phyloP scores from a whole-genome alignment of 2,888 invertebrate genomes.

The Uloborus plumipes region DNA sequence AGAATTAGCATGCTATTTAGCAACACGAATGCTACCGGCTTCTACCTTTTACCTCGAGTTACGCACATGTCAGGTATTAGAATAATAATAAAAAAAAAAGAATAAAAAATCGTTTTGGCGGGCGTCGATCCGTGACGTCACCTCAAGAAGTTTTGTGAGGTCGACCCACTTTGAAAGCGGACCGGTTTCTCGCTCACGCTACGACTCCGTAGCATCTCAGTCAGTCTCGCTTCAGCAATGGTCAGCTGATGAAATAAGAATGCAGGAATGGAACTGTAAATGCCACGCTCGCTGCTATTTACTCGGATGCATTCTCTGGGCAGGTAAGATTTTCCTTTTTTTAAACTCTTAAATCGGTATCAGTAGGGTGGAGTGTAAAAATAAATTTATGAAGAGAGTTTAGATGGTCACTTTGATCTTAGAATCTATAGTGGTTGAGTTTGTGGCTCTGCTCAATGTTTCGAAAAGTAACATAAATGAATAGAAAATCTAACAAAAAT shows the following conservation, averaged over 20 bases:
- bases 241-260: slow-evolving; percentile 59
- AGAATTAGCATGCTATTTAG: no score
- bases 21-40: no score
- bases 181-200: slow-evolving; percentile 38
- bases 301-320: not conserved
- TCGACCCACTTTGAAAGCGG: slow-evolving; percentile 37
- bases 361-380: not conserved
- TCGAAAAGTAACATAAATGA: no score
- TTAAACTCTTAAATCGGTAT: not conserved
- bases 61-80: no score
- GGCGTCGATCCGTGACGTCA: slow-evolving; percentile 30
- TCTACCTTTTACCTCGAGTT: no score
- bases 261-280: slow-evolving; percentile 28
- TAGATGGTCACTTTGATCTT: not conserved
- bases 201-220: not conserved
- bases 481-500: no score
- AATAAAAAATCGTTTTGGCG: no score
- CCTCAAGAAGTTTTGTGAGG: not conserved
- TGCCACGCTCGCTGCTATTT: slow-evolving; percentile 9
- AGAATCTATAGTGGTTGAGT: not conserved
- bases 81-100: no score
- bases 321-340: slow-evolving; percentile 11
- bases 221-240: slow-evolving; percentile 28
- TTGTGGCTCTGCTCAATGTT: not conserved
- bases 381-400: not conserved